These are phyloP conservation scores for Stegostoma tigrinum DNA, from an alignment of 2,113 vertebrate genomes.

Conservation along the genomic window DNA sequence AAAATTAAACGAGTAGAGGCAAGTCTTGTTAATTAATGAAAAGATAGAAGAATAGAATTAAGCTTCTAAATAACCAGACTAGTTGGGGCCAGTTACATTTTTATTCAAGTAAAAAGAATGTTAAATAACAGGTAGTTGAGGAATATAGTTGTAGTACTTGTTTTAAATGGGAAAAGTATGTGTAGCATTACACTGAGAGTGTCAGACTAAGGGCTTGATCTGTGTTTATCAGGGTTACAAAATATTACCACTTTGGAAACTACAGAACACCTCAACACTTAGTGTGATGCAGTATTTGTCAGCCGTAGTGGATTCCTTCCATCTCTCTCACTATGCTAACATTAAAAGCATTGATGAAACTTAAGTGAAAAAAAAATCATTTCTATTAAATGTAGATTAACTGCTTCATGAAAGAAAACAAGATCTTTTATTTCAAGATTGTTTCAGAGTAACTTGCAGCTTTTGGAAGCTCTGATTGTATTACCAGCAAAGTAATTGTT, in stretches of 20 bases:
- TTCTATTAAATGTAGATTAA: neutral
- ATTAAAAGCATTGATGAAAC: neutral
- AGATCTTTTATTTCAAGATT: neutral
- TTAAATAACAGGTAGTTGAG: neutral
- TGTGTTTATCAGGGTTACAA: neutral
- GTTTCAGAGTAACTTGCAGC: neutral
- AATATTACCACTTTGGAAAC: neutral
- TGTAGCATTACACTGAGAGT: neutral
- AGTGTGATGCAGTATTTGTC: neutral
- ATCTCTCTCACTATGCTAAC: neutral
- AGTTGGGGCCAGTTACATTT: neutral
- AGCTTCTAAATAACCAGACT: neutral
- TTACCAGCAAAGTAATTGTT: neutral
- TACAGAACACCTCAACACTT: neutral
- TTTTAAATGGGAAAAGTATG: neutral
- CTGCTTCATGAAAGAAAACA: neutral
- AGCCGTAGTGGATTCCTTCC: neutral
- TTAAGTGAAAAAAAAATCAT: neutral
- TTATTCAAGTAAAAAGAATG: neutral
- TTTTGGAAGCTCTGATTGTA: neutral
- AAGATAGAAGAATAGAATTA: neutral
- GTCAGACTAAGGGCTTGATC: neutral
- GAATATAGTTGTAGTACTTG: neutral
- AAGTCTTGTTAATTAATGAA: neutral
- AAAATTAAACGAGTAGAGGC: neutral